Conservation (phyloP, 2,888 invertebrate genomes). For the Charanyca ferruginea region DNA sequence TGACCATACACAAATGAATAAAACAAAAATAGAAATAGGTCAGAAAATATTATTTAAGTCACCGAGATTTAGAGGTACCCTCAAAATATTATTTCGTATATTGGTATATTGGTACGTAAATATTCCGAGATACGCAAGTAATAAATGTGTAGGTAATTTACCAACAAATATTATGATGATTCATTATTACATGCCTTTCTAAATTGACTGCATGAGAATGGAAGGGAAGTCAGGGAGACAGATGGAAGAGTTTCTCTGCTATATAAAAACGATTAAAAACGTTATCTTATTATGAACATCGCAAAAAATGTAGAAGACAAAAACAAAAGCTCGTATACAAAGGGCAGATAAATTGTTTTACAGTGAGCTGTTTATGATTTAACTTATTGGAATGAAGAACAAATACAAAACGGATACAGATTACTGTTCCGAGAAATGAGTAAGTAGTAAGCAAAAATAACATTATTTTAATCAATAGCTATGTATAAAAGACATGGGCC, state of each 20-base stretch:
- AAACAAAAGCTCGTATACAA: slow-evolving; percentile 8
- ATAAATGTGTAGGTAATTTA: too few relatives aligned
- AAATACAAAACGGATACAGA: slow-evolving; percentile 8
- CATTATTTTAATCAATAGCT: neutral
- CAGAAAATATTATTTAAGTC: neutral
- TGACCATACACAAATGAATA: neutral
- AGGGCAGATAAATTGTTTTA: neutral
- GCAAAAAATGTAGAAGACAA: neutral
- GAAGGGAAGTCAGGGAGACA: too few relatives aligned
- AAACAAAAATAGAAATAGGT: neutral
- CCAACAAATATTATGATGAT: neutral
- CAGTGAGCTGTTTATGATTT: neutral
- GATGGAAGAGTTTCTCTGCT: too few relatives aligned
- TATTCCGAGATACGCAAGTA: too few relatives aligned
- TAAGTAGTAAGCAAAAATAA: neutral
- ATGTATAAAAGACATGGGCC: too few relatives aligned
- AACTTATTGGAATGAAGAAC: slow-evolving; percentile 19
- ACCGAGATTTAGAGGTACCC: slow-evolving; percentile 1
- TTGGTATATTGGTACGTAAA: too few relatives aligned
- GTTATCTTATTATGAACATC: neutral
- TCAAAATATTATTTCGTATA: neutral
- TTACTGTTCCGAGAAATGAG: slow-evolving; percentile 12
- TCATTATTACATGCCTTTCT: neutral
- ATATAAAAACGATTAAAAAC: too few relatives aligned
- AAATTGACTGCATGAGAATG: too few relatives aligned